phyloP scores from a whole-genome alignment of 2,888 invertebrate species.

The Dynastes tityus region DNA sequence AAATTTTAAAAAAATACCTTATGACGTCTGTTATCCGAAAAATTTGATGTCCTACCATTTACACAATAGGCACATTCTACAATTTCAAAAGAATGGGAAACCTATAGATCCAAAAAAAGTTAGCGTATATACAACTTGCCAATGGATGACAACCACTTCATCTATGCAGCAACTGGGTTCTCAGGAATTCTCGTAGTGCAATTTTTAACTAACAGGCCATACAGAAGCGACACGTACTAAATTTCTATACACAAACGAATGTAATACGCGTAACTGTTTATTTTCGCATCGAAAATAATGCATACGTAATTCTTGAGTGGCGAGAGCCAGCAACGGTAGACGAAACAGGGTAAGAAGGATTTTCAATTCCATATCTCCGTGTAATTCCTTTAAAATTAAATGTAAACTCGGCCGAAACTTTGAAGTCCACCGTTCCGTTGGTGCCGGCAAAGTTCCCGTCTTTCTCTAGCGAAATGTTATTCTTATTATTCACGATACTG shows the following conservation, averaged over 20 bases:
- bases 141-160: too few species aligned
- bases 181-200: too few species aligned
- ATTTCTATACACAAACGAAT: not conserved
- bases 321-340: not conserved
- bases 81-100: too few species aligned
- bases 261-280: not conserved
- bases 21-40: too few species aligned
- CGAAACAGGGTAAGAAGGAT: not conserved
- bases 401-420: constrained; percentile 36
- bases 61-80: too few species aligned
- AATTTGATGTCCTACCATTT: too few species aligned
- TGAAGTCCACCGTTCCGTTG: constrained; percentile 2
- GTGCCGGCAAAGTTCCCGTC: constrained; percentile 14
- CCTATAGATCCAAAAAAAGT: too few species aligned
- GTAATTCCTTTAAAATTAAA: constrained; percentile 41
- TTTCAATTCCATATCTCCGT: constrained; percentile 32
- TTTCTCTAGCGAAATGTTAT: constrained; percentile 22
- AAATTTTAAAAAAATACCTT: too few species aligned
- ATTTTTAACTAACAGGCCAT: too few species aligned
- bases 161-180: too few species aligned
- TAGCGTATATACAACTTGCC: too few species aligned
- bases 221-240: too few species aligned
- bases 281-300: constrained; percentile 9
- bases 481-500: constrained; percentile 43
- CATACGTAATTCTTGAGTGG: not conserved